These are phyloP conservation scores for Lycophotia porphyrea DNA, from an alignment of 2,888 invertebrate genomes.

Conservation along the genomic window DNA sequence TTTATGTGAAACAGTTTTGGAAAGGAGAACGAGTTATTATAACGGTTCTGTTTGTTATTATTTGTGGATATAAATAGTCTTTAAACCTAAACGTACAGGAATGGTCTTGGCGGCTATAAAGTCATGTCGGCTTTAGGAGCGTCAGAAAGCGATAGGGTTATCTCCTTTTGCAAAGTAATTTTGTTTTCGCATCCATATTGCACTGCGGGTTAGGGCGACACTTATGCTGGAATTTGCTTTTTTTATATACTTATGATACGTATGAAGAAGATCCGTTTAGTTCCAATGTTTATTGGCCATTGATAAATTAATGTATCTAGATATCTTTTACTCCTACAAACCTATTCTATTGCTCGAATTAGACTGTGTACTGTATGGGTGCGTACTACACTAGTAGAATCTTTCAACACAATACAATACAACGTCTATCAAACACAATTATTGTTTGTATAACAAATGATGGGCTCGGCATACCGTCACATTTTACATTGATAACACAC, in stretches of 20 bases:
- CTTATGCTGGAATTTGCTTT: background rate
- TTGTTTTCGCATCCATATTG: background rate
- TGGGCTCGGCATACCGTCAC: conserved; percentile 58
- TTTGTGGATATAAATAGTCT: conserved; percentile 21
- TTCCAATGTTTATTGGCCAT: background rate
- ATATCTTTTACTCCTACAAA: background rate
- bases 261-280: background rate
- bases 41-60: conserved; percentile 25
- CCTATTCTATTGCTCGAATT: background rate
- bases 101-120: conserved; percentile 11
- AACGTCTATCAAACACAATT: conserved; percentile 45
- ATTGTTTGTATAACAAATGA: conserved; percentile 50
- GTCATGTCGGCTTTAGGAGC: conserved; percentile 4
- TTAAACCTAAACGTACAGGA: background rate
- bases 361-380: background rate
- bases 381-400: conserved; percentile 21
- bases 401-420: conserved; percentile 41
- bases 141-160: background rate
- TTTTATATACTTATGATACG: background rate
- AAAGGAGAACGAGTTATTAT: conserved; percentile 62
- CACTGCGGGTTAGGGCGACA: no score
- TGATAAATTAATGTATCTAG: background rate
- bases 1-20: conserved; percentile 60
- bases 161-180: background rate
- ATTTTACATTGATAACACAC: conserved; percentile 64